Evolutionary conservation across 1,140 invertebrate species (phyloP), one percentile per base, ranked within the genome.

Genomic region (Zaprionus camerounensis): DNA sequence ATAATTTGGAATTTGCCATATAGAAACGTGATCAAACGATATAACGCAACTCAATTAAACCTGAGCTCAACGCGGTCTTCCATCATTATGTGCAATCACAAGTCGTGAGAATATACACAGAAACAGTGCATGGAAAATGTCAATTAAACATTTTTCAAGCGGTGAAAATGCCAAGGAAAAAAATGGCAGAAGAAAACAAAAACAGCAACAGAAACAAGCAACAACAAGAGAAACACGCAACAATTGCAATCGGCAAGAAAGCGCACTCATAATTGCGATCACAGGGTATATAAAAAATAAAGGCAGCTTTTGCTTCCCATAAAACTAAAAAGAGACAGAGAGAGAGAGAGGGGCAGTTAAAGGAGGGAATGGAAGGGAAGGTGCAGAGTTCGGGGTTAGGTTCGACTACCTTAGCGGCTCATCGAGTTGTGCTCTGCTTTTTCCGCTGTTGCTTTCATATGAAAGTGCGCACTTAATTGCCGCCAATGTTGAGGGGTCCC

Each of bases 371-470:
- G 61, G 6, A 15, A 24, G 15, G 20, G 13, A 41, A 41, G 13
- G 13, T 41, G 22, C 31, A 26, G 44, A 62, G 44, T 26, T 55
- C 22, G 49, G 41, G 51, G 53, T 31, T 31, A 44, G 38, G 28
- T 66, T 66, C 53, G 55, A 44, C 64, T 56, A 71, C 64, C 69
- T 66, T 65, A 76, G 68, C 77, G 73, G 70, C 82, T 81, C 78
- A 84, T 85, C 78, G 81, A 71, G 70, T 84, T 64, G 78, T 78
- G 78, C 70, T 81, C 72, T 81, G 67, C 53, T 62, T 83, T 61
- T 71, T 61, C 34, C 41, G 11, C 24, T 9, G n/a, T 68, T 61
- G 17, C 58, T 55, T 55, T 44, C 55, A 68, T 58, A 53, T 62
- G 56, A 70, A 61, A 75, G 72, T 75, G 66, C n/a, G 41, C 66